A percentile compares a stretch with the other conserved stretches of the same genome.
phyloP scores from a whole-genome alignment of 2,888 invertebrate genomes.

The Caenorhabditis sp. region DNA sequence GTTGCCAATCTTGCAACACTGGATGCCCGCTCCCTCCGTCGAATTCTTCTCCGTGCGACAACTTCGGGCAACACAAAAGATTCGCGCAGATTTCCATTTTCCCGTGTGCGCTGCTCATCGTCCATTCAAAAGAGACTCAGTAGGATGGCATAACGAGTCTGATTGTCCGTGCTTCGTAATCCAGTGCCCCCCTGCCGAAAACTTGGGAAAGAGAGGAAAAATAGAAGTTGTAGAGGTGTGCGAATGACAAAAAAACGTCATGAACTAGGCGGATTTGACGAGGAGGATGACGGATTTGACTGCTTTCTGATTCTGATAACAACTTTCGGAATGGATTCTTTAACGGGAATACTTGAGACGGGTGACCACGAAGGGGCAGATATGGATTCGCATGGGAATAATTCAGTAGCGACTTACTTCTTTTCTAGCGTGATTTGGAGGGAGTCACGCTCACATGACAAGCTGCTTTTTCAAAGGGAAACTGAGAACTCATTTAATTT shows the following conservation, averaged over 20 bases:
- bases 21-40: constrained; percentile 1
- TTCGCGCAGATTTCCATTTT: constrained; percentile 7
- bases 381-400: constrained; percentile 42
- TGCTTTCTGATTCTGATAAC: constrained; percentile 9
- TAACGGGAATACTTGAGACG: too few relatives aligned
- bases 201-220: neutral
- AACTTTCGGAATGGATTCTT: too few relatives aligned
- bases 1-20: constrained; percentile 36
- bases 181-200: neutral
- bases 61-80: constrained; percentile 20
- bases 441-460: too few relatives aligned
- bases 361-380: constrained; percentile 1
- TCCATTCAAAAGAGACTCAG: constrained; percentile 4
- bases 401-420: constrained; percentile 26
- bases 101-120: neutral
- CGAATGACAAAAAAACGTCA: constrained; percentile 17
- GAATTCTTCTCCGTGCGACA: neutral
- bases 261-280: constrained; percentile 3
- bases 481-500: too few relatives aligned
- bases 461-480: constrained; percentile 1
- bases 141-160: constrained; percentile 29
- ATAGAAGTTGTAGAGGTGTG: neutral
- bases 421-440: neutral
- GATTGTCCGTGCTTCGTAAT: constrained; percentile 21
- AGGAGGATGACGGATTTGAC: constrained; percentile 8